These are phyloP conservation scores for Vicugna pacos DNA, from an alignment of 2,113 vertebrate species.

Conservation along the genomic window DNA sequence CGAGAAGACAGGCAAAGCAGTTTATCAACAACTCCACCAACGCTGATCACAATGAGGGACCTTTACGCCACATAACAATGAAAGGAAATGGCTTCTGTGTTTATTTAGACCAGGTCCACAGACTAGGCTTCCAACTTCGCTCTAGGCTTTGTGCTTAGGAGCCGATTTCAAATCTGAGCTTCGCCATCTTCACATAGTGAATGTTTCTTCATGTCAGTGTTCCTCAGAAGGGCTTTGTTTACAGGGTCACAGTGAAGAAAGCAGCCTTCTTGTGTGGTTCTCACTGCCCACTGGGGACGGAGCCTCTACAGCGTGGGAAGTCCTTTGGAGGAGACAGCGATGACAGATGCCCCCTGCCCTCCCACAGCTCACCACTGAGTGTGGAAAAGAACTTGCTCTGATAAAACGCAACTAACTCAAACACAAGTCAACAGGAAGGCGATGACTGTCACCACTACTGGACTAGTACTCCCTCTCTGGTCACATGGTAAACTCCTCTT, in stretches of 20 bases:
- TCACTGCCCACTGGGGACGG: fast-evolving
- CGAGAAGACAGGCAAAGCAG: neutral
- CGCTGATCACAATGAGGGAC: no score
- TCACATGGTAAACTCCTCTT: neutral
- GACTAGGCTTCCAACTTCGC: neutral
- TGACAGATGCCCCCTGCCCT: neutral
- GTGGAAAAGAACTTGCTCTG: neutral
- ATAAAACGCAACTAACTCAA: neutral
- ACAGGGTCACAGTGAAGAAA: neutral
- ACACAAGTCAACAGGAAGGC: neutral
- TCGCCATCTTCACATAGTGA: neutral
- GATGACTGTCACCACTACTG: fast-evolving
- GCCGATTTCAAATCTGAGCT: neutral
- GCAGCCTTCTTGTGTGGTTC: neutral
- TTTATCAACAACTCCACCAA: neutral
- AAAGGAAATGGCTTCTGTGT: neutral
- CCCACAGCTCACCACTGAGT: fast-evolving
- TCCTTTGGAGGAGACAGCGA: fast-evolving
- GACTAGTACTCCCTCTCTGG: neutral
- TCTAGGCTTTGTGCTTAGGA: neutral
- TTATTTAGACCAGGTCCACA: neutral
- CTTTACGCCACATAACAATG: neutral
- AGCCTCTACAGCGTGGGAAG: fast-evolving
- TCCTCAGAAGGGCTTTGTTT: neutral
- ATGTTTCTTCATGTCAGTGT: neutral